Evolutionary conservation across 1,140 invertebrate genomes (phyloP), one percentile per base, ranked within the genome.

Genomic region (Eciton burchellii): DNA sequence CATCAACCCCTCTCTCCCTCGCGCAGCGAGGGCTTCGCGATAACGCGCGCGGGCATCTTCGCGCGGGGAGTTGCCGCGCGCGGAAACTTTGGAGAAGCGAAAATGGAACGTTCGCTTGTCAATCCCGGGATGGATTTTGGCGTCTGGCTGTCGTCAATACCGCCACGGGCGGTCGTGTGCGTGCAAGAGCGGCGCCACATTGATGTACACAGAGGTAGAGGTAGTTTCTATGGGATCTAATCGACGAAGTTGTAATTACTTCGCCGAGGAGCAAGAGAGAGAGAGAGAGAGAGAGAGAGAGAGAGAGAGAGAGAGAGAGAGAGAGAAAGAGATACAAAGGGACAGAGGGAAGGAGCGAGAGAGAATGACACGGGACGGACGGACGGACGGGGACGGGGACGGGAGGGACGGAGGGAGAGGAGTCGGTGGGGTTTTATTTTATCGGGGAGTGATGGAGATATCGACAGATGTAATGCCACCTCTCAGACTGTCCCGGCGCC

Each of bases 181-280:
- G 71, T 60, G 65, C 72, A 71, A 45, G 70, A 76, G 35, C 41
- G 19, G 56, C 57, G 65, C 82, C 85, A 70, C 79, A 71, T 52
- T 66, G 81, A 83, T 73, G 63, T 81, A 65, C 68, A 71, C 68
- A 76, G 45, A 56, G 77, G 60, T 21, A 57, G 63, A n/a, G 65
- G 63, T 26, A 87, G 57, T 88, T 88, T 82, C 84, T 81, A 83
- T 81, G 84, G 89, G 86, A 90, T 89, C 86, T 88, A 90, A 90
- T 91, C 89, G 89, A 89, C 81, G 81, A 91, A 90, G 82, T 91
- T 91, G 89, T 91, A 91, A 91, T 91, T 91, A 91, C 90, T 91
- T 91, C 62, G 73, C 57, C 83, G 77, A 87, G 66, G 57, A 57
- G 29, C 59, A 62, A 85, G 79, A 73, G 63, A 76, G 74, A 47